Base-by-base conservation (phyloP, 2,797 vertebrate genomes). In the Anniella stebbinsi region DNA sequence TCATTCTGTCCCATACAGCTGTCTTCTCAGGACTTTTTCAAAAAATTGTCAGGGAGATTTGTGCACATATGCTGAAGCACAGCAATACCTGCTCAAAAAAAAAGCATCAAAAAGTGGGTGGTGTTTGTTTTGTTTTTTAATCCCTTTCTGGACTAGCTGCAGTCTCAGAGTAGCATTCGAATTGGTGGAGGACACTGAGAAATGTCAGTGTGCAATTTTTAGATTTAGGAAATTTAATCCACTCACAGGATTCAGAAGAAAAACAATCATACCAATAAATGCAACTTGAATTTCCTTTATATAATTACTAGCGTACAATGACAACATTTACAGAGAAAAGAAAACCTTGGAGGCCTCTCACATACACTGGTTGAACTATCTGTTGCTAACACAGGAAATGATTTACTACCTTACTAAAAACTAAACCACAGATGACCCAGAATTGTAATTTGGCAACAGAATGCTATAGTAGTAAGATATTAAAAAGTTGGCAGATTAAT, bases 401-500 rank as follows among this genome's bases (percentile, higher is more conserved):
- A 76, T 51, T 76, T 51, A 85, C 82, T 76, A 93, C 57, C 60
- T 80, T 8, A 0, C 36, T 88, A 89, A 84, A 54, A 13, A 23
- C 77, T 88, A 94, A 92, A 63, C 67, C 28, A 89, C 48, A n/a
- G 17, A 33, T 93, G 93, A 95, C 93, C 91, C 78, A 93, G 12
- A 73, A 81, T 87, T 94, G 0, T 87, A 91, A 87, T 25, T 89
- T 94, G 93, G 93, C 91, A 92, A 72, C 8, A 80, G 82, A 92
- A 0, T 57, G 10, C 69, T 92, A 36, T 54, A 60, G 67, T 93
- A 73, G 0, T 6, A n/a, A 77, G 18, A 92, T 69, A 91, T 57
- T 92, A 94, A 94, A 89, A 95, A 0, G 90, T 94, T 84, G 93
- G 78, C 93, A 85, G 90, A 90, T 78, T 91, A 72, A 1, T 86